Evolutionary conservation across 2,888 invertebrate genomes (phyloP).

Genomic region (Chloromyia formosa): DNA sequence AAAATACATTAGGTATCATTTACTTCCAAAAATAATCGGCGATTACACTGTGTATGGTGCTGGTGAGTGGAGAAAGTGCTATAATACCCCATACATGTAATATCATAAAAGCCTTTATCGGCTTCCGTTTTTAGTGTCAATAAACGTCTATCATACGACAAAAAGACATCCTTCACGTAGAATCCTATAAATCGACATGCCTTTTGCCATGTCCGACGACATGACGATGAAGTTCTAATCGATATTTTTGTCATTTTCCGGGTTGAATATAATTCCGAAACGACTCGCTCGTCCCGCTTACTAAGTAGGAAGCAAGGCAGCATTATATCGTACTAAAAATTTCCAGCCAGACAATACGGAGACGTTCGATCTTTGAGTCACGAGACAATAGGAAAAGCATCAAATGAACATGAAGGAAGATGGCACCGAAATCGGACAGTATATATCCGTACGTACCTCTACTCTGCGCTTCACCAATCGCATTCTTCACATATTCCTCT

Average conservation of each 20-base stretch:
- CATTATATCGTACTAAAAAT: not conserved
- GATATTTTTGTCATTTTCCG: slow-evolving; percentile 12
- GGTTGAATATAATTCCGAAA: not conserved
- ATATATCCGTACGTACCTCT: too few species aligned
- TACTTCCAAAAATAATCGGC: not conserved
- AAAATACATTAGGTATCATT: slow-evolving; percentile 6
- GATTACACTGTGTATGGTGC: not conserved
- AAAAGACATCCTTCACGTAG: not conserved
- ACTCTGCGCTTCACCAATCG: too few species aligned
- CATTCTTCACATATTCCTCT: not conserved
- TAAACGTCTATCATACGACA: not conserved
- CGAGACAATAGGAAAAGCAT: too few species aligned
- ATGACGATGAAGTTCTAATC: not conserved
- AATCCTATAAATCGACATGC: not conserved
- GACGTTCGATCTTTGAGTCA: not conserved
- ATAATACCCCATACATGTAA: not conserved
- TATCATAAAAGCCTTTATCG: not conserved
- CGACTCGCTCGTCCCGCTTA: too few species aligned
- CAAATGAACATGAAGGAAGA: too few species aligned
- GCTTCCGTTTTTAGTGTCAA: not conserved
- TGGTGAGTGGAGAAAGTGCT: too few species aligned
- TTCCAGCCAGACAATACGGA: slow-evolving; percentile 2
- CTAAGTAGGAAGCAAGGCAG: too few species aligned
- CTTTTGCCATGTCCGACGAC: not conserved
- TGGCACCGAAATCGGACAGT: too few species aligned